Evolutionary conservation across 2,797 vertebrate genomes (phyloP).

Genomic region (Chelon labrosus): DNA sequence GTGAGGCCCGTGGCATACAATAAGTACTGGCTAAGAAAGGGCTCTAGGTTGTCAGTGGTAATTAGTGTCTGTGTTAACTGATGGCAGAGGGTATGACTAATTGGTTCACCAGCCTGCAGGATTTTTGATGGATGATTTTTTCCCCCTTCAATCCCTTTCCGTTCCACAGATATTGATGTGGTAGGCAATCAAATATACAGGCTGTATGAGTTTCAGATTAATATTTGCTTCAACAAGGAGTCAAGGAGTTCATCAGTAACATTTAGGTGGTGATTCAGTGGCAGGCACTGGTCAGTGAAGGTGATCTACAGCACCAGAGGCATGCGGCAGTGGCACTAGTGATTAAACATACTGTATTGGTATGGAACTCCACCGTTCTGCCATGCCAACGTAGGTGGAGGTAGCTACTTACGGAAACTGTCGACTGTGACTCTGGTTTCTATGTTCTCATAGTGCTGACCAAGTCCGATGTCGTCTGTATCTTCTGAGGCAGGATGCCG

Average conservation of each 20-base stretch:
- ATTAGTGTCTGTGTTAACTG: conserved; percentile 75
- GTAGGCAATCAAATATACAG: neutral
- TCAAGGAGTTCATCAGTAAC: neutral
- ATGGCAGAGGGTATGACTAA: conserved; percentile 73
- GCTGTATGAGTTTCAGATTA: no score
- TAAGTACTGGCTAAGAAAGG: conserved; percentile 56
- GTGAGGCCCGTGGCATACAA: conserved; percentile 21
- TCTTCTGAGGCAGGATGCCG: conserved; percentile 92
- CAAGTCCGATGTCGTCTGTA: conserved; percentile 89
- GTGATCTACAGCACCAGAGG: neutral
- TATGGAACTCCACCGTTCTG: neutral
- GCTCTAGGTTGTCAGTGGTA: conserved; percentile 62
- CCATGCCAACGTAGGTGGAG: neutral
- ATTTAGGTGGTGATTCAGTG: neutral
- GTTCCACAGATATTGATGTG: conserved; percentile 24
- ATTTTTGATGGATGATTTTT: conserved; percentile 50
- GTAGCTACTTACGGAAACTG: conserved; percentile 92
- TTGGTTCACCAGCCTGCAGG: conserved; percentile 63
- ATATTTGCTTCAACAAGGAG: no score
- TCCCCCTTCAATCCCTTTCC: conserved; percentile 6
- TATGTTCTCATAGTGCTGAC: conserved; percentile 95
- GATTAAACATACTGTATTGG: neutral
- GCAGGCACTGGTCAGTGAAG: neutral
- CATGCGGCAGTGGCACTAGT: neutral
- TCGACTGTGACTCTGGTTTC: conserved; percentile 89